A percentile compares a stretch with the other conserved stretches of the same genome.
phyloP scores from a whole-genome alignment of 35 echinoderm and acorn worm genomes.

The Ptychodera flava region DNA sequence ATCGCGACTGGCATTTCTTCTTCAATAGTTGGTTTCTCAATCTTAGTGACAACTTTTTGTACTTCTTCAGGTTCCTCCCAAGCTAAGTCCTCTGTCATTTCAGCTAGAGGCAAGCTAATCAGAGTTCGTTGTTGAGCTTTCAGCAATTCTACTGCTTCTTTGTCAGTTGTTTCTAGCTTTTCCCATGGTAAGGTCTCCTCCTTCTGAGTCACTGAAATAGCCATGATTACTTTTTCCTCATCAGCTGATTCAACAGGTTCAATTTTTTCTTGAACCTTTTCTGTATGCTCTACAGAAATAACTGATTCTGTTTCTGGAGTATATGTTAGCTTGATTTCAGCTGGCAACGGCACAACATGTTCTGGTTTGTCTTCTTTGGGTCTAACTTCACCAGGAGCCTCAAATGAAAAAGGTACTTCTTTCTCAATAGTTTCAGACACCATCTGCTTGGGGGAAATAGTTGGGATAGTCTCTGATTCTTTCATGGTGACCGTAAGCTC shows the following conservation, averaged over 20 bases:
- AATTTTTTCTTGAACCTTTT: background rate
- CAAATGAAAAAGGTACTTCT: background rate
- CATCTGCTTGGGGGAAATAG: background rate
- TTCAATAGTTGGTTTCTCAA: slow-evolving; percentile 22
- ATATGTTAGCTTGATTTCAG: background rate
- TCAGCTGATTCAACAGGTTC: background rate
- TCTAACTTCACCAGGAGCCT: background rate
- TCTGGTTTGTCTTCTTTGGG: background rate
- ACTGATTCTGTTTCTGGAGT: background rate
- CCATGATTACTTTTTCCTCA: background rate
- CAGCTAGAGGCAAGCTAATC: background rate
- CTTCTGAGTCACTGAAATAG: background rate
- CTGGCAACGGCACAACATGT: background rate
- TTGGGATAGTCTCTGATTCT: background rate
- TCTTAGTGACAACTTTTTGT: background rate
- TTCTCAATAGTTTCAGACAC: background rate
- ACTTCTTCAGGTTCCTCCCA: background rate
- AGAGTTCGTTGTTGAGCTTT: background rate
- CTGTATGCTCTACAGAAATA: background rate
- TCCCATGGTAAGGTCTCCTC: background rate
- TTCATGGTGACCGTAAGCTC: background rate
- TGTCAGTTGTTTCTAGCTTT: background rate
- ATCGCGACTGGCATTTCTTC: slow-evolving; percentile 26
- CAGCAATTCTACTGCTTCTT: background rate
- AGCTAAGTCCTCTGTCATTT: background rate